phyloP scores from a whole-genome alignment of 2,888 invertebrate species.

The Tetragonula carbonaria region DNA sequence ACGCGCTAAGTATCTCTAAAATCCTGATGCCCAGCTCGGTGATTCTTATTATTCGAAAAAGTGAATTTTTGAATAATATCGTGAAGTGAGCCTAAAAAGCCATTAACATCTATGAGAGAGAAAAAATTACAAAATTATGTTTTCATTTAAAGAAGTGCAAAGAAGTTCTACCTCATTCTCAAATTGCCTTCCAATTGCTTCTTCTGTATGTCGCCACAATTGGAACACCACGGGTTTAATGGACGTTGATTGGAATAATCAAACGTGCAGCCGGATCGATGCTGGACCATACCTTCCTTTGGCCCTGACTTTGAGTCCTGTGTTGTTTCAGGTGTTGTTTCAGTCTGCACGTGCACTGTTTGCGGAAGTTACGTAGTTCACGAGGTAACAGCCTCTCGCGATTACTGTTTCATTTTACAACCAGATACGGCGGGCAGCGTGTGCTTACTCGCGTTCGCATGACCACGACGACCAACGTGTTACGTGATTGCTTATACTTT shows the following conservation, averaged over 20 bases:
- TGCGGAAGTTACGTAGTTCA: conserved; percentile 4
- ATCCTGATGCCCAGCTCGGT: too few relatives aligned
- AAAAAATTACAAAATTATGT: too few relatives aligned
- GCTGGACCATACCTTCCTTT: background rate
- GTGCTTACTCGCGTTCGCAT: background rate
- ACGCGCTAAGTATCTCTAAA: too few relatives aligned
- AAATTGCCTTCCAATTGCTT: too few relatives aligned
- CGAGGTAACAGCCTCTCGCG: conserved; percentile 1
- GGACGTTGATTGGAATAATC: background rate
- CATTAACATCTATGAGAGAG: too few relatives aligned
- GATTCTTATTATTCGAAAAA: too few relatives aligned
- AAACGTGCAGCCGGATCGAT: background rate
- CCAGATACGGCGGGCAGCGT: background rate
- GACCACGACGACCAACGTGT: background rate
- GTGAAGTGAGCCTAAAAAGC: too few relatives aligned
- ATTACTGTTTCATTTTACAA: conserved; percentile 2
- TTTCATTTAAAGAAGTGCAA: too few relatives aligned
- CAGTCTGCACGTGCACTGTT: background rate
- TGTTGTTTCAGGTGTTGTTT: conserved; percentile 7
- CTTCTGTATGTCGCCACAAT: too few relatives aligned
- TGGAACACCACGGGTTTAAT: background rate
- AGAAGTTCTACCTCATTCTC: too few relatives aligned
- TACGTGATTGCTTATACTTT: background rate
- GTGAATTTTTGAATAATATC: too few relatives aligned
- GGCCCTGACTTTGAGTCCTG: background rate